Base-by-base conservation (phyloP, 1,140 invertebrate species). In the Chrysomallon squamiferum region DNA sequence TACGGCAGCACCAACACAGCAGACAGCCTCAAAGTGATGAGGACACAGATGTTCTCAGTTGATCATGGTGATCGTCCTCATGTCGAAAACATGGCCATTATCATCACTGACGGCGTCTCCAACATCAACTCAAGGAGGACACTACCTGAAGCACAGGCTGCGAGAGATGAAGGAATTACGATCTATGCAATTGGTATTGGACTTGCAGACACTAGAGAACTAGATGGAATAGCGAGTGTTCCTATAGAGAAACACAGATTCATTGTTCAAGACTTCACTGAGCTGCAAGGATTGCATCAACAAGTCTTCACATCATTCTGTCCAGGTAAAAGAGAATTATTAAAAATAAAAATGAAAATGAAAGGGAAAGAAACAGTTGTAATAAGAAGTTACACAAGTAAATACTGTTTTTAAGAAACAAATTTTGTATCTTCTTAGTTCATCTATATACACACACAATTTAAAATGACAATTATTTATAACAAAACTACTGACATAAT, bases 161-260 rank as follows among this genome's bases (percentile, higher is more conserved):
- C 69, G 11, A 61, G 65, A 35, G 59, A 47, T 11, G 57, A 63
- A 25, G 57, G 66, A 15, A 76, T 74, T 30, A 65, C 66, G 43
- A 65, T 76, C 13, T 76, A 74, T 62, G 68, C 63, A 13, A 71
- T 80, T 65, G 78, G 76, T 65, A 78, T 76, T 62, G 78, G 74
- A 41, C 43, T 78, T 4, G 57, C 62, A 22, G 74, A 76, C 41
- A 63, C 57, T 13, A 67, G 49, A 38, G 73, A 77, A 59, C 43
- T 77, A 13, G 62, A 74, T 50, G 62, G 59, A 20, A 75, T 77
- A 25, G 71, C 74, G 3, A 67, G 65, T 13, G 0, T n/a, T 38
- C 76, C 74, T 11, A n/a, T 60, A 1, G 59, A 57, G 0, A 63
- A 73, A 13, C 67, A 77, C 45, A 63, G 61, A 11, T 79, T 80